phyloP scores from a whole-genome alignment of 2,113 vertebrate genomes.

The Ophthalmolycus amberensis region DNA sequence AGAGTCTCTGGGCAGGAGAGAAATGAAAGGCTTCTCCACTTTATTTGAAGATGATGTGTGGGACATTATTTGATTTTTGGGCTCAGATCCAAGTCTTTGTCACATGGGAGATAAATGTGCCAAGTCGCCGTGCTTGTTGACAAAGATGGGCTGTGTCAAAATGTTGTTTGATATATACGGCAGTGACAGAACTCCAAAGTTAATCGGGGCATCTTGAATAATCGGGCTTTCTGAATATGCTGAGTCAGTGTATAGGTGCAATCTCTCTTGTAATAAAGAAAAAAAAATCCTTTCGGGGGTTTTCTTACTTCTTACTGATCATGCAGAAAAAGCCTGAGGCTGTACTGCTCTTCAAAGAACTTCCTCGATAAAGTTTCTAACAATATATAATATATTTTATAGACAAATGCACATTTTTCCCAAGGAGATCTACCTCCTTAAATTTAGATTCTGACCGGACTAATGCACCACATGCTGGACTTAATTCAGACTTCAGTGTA shows the following conservation, averaged over 20 bases:
- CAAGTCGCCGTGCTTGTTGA: constrained; percentile 39
- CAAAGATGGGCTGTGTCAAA: constrained; percentile 34
- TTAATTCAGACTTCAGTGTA: constrained; percentile 11
- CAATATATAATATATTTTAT: constrained; percentile 17
- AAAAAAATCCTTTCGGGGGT: constrained; percentile 35
- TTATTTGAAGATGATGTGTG: constrained; percentile 52
- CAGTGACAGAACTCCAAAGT: constrained; percentile 30
- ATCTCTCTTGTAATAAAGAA: constrained; percentile 31
- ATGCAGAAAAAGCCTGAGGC: constrained; percentile 46
- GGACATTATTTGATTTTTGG: constrained; percentile 24
- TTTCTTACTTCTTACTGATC: constrained; percentile 1
- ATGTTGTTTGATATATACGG: constrained; percentile 39
- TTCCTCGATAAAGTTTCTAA: constrained; percentile 45
- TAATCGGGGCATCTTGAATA: constrained; percentile 40
- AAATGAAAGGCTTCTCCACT: constrained; percentile 49
- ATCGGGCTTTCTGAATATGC: constrained; percentile 33
- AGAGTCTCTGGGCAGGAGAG: constrained; percentile 48
- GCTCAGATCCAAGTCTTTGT: constrained; percentile 48
- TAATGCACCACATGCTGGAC: background rate
- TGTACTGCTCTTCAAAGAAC: constrained; percentile 54
- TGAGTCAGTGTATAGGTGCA: constrained; percentile 40
- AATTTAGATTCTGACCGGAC: background rate
- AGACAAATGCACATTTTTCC: constrained; percentile 38
- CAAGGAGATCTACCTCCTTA: background rate
- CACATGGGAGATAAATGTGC: constrained; percentile 46